Evolutionary conservation across 2,113 vertebrate species (phyloP), one percentile per base, ranked within the genome.

Genomic region (Spermophilus dauricus): DNA sequence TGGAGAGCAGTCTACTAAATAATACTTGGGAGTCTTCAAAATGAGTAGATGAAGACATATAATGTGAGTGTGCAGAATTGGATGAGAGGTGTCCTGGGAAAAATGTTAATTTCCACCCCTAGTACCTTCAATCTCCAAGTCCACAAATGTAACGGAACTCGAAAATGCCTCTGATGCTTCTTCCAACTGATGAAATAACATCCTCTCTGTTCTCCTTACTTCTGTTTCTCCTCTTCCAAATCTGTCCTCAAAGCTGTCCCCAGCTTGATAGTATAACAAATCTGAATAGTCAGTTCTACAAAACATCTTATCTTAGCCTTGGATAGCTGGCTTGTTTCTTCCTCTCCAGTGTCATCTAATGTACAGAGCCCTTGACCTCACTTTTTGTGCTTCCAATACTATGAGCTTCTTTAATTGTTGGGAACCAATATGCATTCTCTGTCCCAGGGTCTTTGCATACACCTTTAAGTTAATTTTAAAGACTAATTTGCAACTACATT

Each of bases 361-460:
- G 1, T 2, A 39, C 45, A 2, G 11, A 4, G 61, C 2, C 28
- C 63, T 58, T 61, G 39, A n/a, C 16, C 20, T n/a, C 26, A 8
- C 17, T 48, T 30, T 45, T 18, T 24, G 10, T 63, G 30, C 17
- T 39, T 12, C 28, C 10, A 2, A 0, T 30, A 58, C 42, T 67
- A 6, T 39, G 16, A 45, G 4, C 34, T 61, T 58, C 39, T 84
- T 56, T n/a, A 39, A 0, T 65, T 78, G 32, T 63, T 76, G 48
- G 32, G 53, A 30, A 32, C 26, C 26, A 17, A 48, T 1, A 0
- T 48, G 0, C 11, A 9, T 30, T 1, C 28, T 76, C 82, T 3
- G 9, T 8, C 61, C 26, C 34, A 63, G 22, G 2, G 4, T 3
- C 45, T 86, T 75, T 42, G 8, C 37, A 69, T 26, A 18, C 1